Evolutionary conservation across 2,113 vertebrate species (phyloP).

Genomic region (Scalopus aquaticus): DNA sequence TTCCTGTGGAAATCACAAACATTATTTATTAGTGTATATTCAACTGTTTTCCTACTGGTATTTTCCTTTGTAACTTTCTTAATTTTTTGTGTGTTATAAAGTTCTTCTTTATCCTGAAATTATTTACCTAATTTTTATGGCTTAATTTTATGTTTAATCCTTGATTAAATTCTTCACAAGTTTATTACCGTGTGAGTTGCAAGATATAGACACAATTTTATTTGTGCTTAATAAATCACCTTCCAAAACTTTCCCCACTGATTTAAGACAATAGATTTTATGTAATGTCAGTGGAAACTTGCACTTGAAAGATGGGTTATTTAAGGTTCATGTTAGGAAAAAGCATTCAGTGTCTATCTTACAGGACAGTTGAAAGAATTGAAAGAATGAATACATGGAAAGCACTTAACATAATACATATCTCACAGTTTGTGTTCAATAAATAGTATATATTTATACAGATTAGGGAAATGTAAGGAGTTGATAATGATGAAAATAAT

Average conservation of each 20-base stretch:
- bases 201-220: neutral
- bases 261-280: neutral
- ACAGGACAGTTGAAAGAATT: neutral
- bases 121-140: neutral
- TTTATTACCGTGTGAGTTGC: slow-evolving; percentile 14
- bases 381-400: neutral
- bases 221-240: neutral
- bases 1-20: slow-evolving; percentile 74
- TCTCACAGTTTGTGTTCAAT: neutral
- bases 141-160: slow-evolving; percentile 30
- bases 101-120: neutral
- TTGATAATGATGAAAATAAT: slow-evolving; percentile 26
- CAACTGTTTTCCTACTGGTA: neutral
- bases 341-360: neutral
- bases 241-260: neutral
- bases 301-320: neutral
- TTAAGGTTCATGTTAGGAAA: neutral
- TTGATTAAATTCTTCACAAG: neutral
- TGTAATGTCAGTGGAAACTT: neutral
- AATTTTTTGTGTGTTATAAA: neutral
- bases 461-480: neutral
- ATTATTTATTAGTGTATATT: neutral
- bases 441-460: slow-evolving; percentile 1
- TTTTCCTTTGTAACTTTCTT: slow-evolving; percentile 1
- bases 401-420: neutral